These are phyloP conservation scores for Ophthalmolycus amberensis DNA, from an alignment of 2,113 vertebrate genomes.

Conservation along the genomic window DNA sequence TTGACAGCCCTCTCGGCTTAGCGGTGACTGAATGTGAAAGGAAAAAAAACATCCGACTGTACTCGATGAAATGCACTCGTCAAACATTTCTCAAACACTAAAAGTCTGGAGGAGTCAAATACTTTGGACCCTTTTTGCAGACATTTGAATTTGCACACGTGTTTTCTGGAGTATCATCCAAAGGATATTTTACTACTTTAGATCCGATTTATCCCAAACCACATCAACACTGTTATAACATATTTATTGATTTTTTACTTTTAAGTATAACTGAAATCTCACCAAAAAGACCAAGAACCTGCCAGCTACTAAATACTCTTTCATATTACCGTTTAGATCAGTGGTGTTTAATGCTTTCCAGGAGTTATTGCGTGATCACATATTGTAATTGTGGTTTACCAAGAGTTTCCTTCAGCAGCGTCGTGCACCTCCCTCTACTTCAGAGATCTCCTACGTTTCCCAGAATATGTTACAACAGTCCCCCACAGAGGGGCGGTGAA, in stretches of 20 bases:
- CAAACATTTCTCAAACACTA: not conserved
- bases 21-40: conserved; percentile 31
- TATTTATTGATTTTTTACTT: not conserved
- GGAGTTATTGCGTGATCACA: not conserved
- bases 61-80: conserved; percentile 9
- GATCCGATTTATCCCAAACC: conserved; percentile 7
- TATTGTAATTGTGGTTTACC: conserved; percentile 1
- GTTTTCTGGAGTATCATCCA: not conserved
- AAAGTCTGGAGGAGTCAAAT: not conserved
- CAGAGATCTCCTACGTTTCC: conserved; percentile 38
- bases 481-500: conserved; percentile 14
- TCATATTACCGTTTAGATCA: not conserved
- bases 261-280: not conserved
- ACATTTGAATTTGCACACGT: not conserved
- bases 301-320: not conserved
- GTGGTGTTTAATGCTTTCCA: conserved; percentile 32
- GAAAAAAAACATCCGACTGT: conserved; percentile 36
- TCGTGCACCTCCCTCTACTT: conserved; percentile 10
- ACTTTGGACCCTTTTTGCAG: not conserved
- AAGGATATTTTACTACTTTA: not conserved
- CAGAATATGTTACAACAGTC: conserved; percentile 38
- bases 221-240: not conserved
- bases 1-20: conserved; percentile 15
- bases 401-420: conserved; percentile 11
- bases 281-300: not conserved